These are phyloP conservation scores for Apantesis nais DNA, from an alignment of 2,888 invertebrate species.

Conservation along the genomic window DNA sequence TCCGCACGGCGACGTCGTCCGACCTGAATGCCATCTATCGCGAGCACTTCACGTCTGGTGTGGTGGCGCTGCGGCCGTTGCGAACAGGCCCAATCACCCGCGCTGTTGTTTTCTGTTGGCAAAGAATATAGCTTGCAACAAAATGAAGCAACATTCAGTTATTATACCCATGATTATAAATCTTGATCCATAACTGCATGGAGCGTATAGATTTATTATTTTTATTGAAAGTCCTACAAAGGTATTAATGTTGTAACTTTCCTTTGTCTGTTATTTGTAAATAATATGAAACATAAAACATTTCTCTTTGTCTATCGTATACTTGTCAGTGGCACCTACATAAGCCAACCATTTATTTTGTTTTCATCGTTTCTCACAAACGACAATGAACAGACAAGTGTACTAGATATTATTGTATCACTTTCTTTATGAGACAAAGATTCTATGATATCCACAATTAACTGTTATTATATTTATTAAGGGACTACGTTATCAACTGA, in stretches of 20 bases:
- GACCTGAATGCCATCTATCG: slow-evolving; percentile 75
- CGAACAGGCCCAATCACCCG: slow-evolving; percentile 56
- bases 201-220: background rate
- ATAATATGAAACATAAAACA: background rate
- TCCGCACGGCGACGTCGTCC: slow-evolving; percentile 68
- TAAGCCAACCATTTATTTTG: background rate
- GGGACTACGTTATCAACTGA: background rate
- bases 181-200: background rate
- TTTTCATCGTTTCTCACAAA: background rate
- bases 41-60: slow-evolving; percentile 58
- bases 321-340: background rate
- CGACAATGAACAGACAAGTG: background rate
- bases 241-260: background rate
- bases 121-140: slow-evolving; percentile 45
- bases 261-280: slow-evolving; percentile 15
- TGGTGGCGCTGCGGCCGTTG: slow-evolving; percentile 40
- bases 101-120: slow-evolving; percentile 53
- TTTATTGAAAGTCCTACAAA: background rate
- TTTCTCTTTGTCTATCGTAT: background rate
- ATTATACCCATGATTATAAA: background rate
- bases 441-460: background rate
- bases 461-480: background rate
- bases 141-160: slow-evolving; percentile 46
- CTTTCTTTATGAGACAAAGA: background rate
- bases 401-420: background rate